phyloP scores from a whole-genome alignment of 2,888 invertebrate species.

The Nomada flava region DNA sequence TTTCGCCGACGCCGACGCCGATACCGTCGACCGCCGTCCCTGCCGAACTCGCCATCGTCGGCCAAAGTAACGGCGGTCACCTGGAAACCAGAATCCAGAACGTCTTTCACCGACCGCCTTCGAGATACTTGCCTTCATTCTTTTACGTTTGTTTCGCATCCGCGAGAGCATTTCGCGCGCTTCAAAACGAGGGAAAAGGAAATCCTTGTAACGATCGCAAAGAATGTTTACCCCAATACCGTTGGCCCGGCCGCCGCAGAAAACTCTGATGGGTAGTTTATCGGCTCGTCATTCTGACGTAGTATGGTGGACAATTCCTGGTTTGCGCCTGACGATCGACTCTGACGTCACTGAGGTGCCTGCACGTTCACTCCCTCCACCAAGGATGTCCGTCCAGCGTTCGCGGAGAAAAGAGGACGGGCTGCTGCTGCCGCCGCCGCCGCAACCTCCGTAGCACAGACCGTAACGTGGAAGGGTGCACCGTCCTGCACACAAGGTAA shows the following conservation, averaged over 20 bases:
- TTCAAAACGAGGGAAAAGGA: neutral
- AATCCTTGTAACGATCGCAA: neutral
- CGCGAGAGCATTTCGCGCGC: neutral
- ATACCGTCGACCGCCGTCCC: constrained; percentile 76
- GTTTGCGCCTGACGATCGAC: constrained; percentile 70
- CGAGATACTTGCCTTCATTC: neutral
- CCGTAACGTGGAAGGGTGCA: constrained; percentile 25
- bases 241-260: constrained; percentile 68
- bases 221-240: constrained; percentile 69
- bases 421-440: constrained; percentile 32
- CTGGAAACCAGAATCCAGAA: constrained; percentile 46
- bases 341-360: constrained; percentile 70
- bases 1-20: constrained; percentile 75
- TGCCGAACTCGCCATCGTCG: constrained; percentile 79
- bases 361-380: constrained; percentile 51
- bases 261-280: constrained; percentile 68
- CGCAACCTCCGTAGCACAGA: neutral
- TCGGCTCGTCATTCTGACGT: constrained; percentile 76
- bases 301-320: constrained; percentile 62
- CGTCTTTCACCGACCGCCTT: constrained; percentile 30
- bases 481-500: constrained; percentile 10
- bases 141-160: neutral
- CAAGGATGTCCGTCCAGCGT: constrained; percentile 16
- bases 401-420: constrained; percentile 38
- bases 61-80: constrained; percentile 55